Conservation (phyloP, 2,797 vertebrate genomes). For the Pseudotriccus pelzelni region DNA sequence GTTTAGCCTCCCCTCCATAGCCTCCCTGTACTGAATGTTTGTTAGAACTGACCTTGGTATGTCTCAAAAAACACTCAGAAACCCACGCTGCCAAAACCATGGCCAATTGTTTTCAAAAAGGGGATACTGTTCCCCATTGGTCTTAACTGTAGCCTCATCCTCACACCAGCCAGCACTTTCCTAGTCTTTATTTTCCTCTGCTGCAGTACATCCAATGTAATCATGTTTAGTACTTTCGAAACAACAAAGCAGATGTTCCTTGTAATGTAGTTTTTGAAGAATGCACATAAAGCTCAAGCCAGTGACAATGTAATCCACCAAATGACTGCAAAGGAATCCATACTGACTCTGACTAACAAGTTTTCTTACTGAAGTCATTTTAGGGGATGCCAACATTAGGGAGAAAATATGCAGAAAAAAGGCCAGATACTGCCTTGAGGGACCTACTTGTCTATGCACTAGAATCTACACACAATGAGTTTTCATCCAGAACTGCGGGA, state of each 20-base stretch:
- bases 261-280: slow-evolving; percentile 61
- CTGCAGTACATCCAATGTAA: neutral
- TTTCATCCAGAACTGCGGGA: neutral
- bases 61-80: neutral
- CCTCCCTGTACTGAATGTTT: neutral
- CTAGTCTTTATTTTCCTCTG: slow-evolving; percentile 27
- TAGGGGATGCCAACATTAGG: slow-evolving; percentile 49
- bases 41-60: neutral
- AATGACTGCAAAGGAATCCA: slow-evolving; percentile 55
- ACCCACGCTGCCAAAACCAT: neutral
- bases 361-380: slow-evolving; percentile 70
- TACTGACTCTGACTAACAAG: slow-evolving; percentile 29
- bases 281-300: slow-evolving; percentile 33
- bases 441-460: slow-evolving; percentile 1
- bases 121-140: neutral
- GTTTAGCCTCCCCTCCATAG: neutral
- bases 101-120: slow-evolving; percentile 37
- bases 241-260: slow-evolving; percentile 66
- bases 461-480: neutral
- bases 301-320: slow-evolving; percentile 59
- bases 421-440: slow-evolving; percentile 27
- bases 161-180: neutral
- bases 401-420: slow-evolving; percentile 54
- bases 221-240: slow-evolving; percentile 50
- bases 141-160: slow-evolving; percentile 21